Base-by-base conservation (phyloP, 1,140 invertebrate genomes). In the Neomicropteryx cornuta region DNA sequence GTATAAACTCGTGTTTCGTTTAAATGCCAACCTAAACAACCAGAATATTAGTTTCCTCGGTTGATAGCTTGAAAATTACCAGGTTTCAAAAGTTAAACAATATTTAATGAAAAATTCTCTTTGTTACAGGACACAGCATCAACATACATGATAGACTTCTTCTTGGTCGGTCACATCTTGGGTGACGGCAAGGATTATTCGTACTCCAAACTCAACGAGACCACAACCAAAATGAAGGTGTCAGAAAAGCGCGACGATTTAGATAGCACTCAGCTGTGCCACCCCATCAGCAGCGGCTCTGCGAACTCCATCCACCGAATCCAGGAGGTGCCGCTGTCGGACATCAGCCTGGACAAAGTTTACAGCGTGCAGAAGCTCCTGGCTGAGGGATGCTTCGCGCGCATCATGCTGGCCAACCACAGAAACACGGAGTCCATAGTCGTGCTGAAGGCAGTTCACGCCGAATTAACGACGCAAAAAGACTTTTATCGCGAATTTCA, bases 401-500 rank as follows among this genome's bases (percentile, higher is more conserved):
- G 76, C 49, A 71, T 83, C 1, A 43, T 81, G 18, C 49, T 82
- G 3, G 75, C 77, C 1, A 66, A 60, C 0, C 77, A 82, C 51
- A 57, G 64, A 10, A 59, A 61, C 17, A 78, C 77, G 0, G 66
- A 70, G 14, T 72, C 73, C 1, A 64, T 70, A 17, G 74, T 83
- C 14, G 76, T 79, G 0, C 51, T 81, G 2, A 81, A 81, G 49
- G 77, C 76, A 0, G 73, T 83, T 3, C 77, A 80, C 43, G 75
- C 75, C n/a, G 75, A 79, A 40, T 47, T 77, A 3, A 83, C 73
- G 41, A 72, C 68, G 16, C 64, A 80, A 22, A 79, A 76, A 39
- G 79, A 82, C 40, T 86, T 84, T 51, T 75, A 75, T 47, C 69
- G 81, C n/a, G 82, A 87, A 52, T 80, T 80, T 39, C 78, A 83